Conservation (phyloP, 2,797 vertebrate genomes). For the Fundulus diaphanus region DNA sequence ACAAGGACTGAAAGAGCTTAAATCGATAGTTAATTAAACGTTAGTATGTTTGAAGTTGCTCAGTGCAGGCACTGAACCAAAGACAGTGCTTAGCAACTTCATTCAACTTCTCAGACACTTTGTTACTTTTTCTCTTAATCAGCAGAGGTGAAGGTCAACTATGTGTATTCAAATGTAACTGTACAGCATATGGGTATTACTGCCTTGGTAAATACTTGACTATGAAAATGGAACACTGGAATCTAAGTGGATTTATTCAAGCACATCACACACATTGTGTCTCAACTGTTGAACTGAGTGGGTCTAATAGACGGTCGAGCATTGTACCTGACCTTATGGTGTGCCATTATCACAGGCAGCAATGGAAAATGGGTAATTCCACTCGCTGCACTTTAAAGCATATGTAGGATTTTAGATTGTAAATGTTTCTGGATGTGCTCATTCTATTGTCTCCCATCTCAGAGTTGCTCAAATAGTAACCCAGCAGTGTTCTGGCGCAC, state of each 20-base stretch:
- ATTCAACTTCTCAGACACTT: conserved; percentile 1
- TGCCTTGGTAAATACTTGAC: conserved; percentile 16
- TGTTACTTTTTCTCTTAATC: conserved; percentile 24
- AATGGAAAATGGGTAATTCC: conserved; percentile 12
- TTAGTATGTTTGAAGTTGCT: conserved; percentile 62
- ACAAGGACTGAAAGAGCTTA: conserved; percentile 51
- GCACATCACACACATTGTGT: conserved; percentile 8
- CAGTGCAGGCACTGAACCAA: conserved; percentile 19
- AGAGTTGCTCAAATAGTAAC: conserved; percentile 2
- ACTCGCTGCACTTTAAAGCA: conserved; percentile 1
- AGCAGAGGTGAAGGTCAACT: conserved; percentile 23
- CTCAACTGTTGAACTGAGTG: conserved; percentile 23
- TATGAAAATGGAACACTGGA: conserved; percentile 21
- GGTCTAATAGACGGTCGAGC: conserved; percentile 5
- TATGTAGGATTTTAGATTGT: conserved; percentile 28
- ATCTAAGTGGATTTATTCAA: conserved; percentile 17
- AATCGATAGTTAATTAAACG: conserved; percentile 80
- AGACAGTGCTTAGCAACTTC: background rate
- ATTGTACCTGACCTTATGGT: conserved; percentile 44
- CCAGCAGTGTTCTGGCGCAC: conserved; percentile 1
- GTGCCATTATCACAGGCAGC: conserved; percentile 25
- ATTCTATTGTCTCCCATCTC: conserved; percentile 25
- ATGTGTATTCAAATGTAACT: background rate
- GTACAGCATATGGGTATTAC: background rate
- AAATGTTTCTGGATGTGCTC: conserved; percentile 49